phyloP scores from a whole-genome alignment of 2,113 vertebrate species.

The Muntiacus reevesi region DNA sequence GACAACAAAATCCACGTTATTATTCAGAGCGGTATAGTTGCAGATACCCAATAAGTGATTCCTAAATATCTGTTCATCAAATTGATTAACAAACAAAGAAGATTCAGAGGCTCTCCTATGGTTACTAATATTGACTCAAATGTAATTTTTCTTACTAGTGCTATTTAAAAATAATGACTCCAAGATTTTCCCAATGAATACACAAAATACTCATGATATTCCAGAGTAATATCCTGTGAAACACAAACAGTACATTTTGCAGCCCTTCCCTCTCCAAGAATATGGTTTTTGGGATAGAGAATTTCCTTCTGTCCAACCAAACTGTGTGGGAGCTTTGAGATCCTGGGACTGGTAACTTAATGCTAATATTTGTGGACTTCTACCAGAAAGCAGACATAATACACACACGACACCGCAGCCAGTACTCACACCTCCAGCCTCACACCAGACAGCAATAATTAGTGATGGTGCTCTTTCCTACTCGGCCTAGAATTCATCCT shows the following conservation, averaged over 20 bases:
- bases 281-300: background rate
- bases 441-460: background rate
- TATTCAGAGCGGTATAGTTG: background rate
- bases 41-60: background rate
- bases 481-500: background rate
- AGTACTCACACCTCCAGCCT: background rate
- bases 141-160: background rate
- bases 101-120: background rate
- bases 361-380: background rate
- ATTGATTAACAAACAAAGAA: background rate
- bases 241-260: background rate
- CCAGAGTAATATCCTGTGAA: background rate
- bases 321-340: background rate
- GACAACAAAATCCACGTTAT: background rate
- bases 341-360: background rate
- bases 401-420: accelerated
- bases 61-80: background rate
- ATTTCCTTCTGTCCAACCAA: background rate
- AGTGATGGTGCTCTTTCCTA: background rate
- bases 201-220: background rate
- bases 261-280: background rate
- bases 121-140: background rate
- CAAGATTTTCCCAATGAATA: background rate
- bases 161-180: background rate
- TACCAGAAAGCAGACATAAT: background rate